Evolutionary conservation across 2,797 vertebrate genomes (phyloP).

Genomic region (Rhincodon typus): DNA sequence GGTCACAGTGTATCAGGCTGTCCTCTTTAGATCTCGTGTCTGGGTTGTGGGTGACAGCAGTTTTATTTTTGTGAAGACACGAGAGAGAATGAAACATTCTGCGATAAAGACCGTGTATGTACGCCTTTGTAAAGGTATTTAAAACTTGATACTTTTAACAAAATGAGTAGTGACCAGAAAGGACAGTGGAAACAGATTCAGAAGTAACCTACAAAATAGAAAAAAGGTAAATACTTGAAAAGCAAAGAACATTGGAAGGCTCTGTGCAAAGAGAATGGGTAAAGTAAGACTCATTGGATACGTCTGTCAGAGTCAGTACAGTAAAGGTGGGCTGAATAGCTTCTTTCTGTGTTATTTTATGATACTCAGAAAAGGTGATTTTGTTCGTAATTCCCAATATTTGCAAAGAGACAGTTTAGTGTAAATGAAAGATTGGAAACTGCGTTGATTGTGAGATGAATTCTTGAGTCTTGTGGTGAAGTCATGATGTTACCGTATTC

Average conservation of each 20-base stretch:
- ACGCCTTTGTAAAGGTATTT: constrained; percentile 14
- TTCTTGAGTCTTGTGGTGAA: neutral
- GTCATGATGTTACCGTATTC: neutral
- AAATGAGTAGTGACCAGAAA: neutral
- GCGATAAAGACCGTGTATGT: neutral
- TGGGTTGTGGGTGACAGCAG: too few species aligned
- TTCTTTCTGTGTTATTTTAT: neutral
- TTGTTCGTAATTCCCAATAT: neutral
- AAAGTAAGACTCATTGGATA: neutral
- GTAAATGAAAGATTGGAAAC: neutral
- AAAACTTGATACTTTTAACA: neutral
- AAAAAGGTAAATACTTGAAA: neutral
- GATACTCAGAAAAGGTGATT: neutral
- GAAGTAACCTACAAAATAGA: neutral
- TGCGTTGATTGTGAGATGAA: neutral
- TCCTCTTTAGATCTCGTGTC: neutral
- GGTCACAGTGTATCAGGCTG: neutral
- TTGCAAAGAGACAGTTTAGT: neutral
- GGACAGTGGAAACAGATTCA: neutral
- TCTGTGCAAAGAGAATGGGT: neutral
- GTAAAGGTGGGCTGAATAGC: neutral
- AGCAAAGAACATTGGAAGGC: too few species aligned
- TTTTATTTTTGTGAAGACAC: neutral
- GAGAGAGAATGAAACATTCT: constrained; percentile 13
- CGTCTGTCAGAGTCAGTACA: neutral